Evolutionary conservation across 2,888 invertebrate species (phyloP).

Genomic region (Sclerodermus sp.): DNA sequence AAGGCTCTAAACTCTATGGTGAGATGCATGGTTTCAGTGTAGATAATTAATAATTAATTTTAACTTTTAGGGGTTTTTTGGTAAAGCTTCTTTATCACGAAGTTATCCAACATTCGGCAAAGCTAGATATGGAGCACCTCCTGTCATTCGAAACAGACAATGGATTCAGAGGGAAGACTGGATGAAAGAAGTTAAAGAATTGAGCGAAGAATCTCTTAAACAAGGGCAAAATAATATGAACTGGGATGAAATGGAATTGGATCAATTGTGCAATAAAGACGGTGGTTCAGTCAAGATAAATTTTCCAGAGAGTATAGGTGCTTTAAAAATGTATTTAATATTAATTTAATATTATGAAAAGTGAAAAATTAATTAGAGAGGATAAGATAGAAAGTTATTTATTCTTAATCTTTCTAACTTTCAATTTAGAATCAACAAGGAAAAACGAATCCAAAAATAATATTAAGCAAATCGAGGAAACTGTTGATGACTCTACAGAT

Average conservation of each 20-base stretch:
- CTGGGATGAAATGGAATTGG: background rate
- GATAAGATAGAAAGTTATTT: no score
- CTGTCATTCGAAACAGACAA: slow-evolving; percentile 65
- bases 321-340: no score
- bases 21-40: slow-evolving; percentile 4
- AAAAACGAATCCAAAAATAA: slow-evolving; percentile 27
- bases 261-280: background rate
- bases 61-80: slow-evolving; percentile 67
- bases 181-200: slow-evolving; percentile 54
- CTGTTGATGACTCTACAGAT: slow-evolving; percentile 10
- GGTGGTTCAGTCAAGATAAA: background rate
- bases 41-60: background rate
- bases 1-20: slow-evolving; percentile 66
- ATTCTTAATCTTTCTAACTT: no score
- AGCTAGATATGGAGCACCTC: slow-evolving; percentile 53
- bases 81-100: slow-evolving; percentile 71
- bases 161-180: slow-evolving; percentile 64
- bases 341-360: no score
- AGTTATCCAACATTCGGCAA: slow-evolving; percentile 60
- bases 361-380: no score
- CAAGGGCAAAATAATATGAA: slow-evolving; percentile 16
- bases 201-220: slow-evolving; percentile 30
- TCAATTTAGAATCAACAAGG: slow-evolving; percentile 11
- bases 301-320: background rate
- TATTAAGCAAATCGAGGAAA: slow-evolving; percentile 7